Conservation (phyloP, 2,113 vertebrate species). For the Ophthalmolycus amberensis region DNA sequence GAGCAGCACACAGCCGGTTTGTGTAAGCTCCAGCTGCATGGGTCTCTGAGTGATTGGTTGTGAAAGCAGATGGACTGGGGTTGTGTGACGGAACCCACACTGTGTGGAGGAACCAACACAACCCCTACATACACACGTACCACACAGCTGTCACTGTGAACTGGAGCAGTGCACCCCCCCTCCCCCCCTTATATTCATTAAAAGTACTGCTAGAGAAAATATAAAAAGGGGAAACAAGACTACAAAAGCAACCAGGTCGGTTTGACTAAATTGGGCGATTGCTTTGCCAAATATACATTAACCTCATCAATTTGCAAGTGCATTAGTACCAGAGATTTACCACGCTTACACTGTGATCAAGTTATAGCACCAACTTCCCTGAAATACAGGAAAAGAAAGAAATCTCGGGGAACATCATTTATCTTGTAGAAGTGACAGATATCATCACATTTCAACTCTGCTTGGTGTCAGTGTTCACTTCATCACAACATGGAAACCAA, state of each 20-base stretch:
- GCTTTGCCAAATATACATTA: neutral
- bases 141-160: slow-evolving; percentile 39
- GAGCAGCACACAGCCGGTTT: slow-evolving; percentile 82
- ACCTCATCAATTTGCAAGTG: neutral
- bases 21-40: slow-evolving; percentile 77
- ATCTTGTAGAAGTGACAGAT: neutral
- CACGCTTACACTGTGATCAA: neutral
- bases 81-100: slow-evolving; percentile 20
- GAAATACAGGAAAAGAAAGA: neutral
- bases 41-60: slow-evolving; percentile 66
- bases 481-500: neutral
- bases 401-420: neutral
- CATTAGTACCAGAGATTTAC: neutral
- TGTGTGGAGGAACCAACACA: slow-evolving; percentile 25
- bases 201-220: neutral
- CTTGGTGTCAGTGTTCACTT: neutral
- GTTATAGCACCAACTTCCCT: neutral
- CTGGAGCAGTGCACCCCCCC: neutral
- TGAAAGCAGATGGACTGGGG: slow-evolving; percentile 76
- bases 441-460: neutral
- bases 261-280: neutral
- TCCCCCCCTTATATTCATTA: neutral
- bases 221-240: neutral
- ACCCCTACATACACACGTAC: neutral
- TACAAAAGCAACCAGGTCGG: neutral